A percentile compares a stretch with the other conserved stretches of the same genome.
These are phyloP conservation scores for Oryzias sinensis DNA, from an alignment of 2,797 vertebrate species.

Conservation along the genomic window DNA sequence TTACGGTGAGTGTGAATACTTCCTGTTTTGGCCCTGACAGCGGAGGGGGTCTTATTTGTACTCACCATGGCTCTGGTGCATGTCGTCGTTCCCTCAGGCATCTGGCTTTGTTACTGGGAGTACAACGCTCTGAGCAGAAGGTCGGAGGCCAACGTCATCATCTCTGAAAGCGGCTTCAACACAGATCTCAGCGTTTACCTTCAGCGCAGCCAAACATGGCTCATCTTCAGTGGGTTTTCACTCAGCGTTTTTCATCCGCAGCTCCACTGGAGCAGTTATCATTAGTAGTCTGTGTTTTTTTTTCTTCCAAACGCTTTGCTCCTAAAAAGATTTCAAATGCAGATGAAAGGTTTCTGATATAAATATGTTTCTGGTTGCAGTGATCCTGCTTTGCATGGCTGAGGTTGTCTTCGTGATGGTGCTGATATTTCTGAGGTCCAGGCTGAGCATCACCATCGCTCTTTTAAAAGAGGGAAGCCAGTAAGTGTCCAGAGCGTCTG, in stretches of 20 bases:
- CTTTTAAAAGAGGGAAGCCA: constrained; percentile 93
- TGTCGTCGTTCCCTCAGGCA: constrained; percentile 75
- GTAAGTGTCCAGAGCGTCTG: constrained; percentile 64
- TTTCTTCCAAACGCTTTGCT: no score
- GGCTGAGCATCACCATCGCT: constrained; percentile 87
- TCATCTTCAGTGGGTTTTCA: constrained; percentile 85
- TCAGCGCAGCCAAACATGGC: constrained; percentile 91
- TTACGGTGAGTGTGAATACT: constrained; percentile 76
- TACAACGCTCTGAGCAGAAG: constrained; percentile 78
- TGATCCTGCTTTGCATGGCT: constrained; percentile 84
- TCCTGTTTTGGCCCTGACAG: not conserved
- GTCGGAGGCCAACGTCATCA: constrained; percentile 78
- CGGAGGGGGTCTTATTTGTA: not conserved
- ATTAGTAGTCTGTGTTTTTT: no score
- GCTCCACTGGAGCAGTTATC: no score
- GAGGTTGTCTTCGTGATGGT: constrained; percentile 84
- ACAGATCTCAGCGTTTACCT: constrained; percentile 88
- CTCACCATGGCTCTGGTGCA: not conserved
- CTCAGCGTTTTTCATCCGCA: not conserved
- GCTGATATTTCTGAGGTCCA: constrained; percentile 88
- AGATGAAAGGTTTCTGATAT: no score
- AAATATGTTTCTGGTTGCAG: constrained; percentile 66
- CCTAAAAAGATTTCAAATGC: no score
- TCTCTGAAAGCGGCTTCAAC: constrained; percentile 89
- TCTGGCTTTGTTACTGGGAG: constrained; percentile 90